phyloP scores from a whole-genome alignment of 2,113 vertebrate species.

The Poeciliopsis prolifica region DNA sequence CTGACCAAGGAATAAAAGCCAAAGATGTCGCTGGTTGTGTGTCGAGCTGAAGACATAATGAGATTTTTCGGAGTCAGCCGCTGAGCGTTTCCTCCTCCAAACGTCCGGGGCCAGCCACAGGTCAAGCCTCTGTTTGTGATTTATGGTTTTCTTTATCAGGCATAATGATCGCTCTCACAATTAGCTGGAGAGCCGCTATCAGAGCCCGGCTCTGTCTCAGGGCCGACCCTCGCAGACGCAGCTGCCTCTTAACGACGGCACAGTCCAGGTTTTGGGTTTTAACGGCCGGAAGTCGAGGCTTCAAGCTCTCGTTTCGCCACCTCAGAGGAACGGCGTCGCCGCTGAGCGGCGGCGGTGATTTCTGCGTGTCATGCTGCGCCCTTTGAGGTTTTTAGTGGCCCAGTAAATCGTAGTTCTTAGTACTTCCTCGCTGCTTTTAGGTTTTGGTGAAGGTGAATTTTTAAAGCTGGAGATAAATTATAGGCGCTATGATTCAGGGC shows the following conservation, averaged over 20 bases:
- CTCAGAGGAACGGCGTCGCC: constrained; percentile 50
- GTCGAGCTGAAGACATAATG: constrained; percentile 75
- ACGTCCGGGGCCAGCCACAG: constrained; percentile 58
- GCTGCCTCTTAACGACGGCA: constrained; percentile 69
- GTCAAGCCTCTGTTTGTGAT: constrained; percentile 75
- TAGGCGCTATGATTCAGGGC: neutral
- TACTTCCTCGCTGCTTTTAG: constrained; percentile 37
- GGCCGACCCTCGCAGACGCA: constrained; percentile 65
- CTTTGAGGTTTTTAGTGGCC: constrained; percentile 63
- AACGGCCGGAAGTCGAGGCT: constrained; percentile 72
- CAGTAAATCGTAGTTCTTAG: constrained; percentile 60
- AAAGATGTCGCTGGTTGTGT: constrained; percentile 65
- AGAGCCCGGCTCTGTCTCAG: constrained; percentile 61
- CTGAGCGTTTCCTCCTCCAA: constrained; percentile 61
- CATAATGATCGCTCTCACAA: constrained; percentile 79
- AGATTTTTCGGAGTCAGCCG: constrained; percentile 72
- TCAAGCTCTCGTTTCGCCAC: constrained; percentile 51
- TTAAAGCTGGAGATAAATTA: constrained; percentile 16
- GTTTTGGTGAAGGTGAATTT: constrained; percentile 38
- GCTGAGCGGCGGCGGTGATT: no score
- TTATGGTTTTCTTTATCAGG: constrained; percentile 79
- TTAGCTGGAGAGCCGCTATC: constrained; percentile 74
- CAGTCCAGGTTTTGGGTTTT: constrained; percentile 63
- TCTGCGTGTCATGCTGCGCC: constrained; percentile 32
- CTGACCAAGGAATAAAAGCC: constrained; percentile 36